Evolutionary conservation across 2,888 invertebrate genomes (phyloP).

Genomic region (Alloplasta piceator): DNA sequence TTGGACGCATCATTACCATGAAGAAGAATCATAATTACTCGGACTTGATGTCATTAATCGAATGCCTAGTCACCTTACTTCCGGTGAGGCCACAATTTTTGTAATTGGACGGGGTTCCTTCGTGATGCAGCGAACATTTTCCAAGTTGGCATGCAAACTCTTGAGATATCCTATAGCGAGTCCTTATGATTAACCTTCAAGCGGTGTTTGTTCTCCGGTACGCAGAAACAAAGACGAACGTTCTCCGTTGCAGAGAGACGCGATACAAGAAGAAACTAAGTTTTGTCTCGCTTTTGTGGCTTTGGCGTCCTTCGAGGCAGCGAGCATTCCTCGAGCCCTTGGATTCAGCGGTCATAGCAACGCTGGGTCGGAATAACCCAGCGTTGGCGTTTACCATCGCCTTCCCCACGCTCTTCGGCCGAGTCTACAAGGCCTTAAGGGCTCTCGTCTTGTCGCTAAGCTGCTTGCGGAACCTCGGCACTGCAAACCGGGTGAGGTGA

Average conservation of each 20-base stretch:
- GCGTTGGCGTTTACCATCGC: conserved; percentile 35
- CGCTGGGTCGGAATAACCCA: background rate
- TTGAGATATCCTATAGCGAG: no score
- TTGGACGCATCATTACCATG: no score
- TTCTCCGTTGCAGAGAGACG: background rate
- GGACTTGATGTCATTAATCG: no score
- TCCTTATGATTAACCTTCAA: no score
- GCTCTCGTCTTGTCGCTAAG: conserved; percentile 60
- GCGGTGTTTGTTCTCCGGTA: background rate
- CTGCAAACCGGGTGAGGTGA: conserved; percentile 30
- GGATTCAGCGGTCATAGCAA: conserved; percentile 16
- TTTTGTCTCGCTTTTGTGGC: conserved; percentile 14
- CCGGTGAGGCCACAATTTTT: no score
- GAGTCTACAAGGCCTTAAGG: conserved; percentile 60
- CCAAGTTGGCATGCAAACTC: no score
- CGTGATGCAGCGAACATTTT: no score
- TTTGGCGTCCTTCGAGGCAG: conserved; percentile 45
- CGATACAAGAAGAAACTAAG: conserved; percentile 8
- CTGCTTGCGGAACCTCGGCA: conserved; percentile 26
- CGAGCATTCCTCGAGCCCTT: conserved; percentile 55
- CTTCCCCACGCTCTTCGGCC: conserved; percentile 50
- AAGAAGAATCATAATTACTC: no score
- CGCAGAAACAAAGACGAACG: conserved; percentile 36
- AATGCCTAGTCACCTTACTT: no score
- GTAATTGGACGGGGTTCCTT: no score